A percentile compares a stretch with the other conserved stretches of the same genome.
phyloP scores from a whole-genome alignment of 1,140 invertebrate genomes.

The Thaumatotibia leucotreta region DNA sequence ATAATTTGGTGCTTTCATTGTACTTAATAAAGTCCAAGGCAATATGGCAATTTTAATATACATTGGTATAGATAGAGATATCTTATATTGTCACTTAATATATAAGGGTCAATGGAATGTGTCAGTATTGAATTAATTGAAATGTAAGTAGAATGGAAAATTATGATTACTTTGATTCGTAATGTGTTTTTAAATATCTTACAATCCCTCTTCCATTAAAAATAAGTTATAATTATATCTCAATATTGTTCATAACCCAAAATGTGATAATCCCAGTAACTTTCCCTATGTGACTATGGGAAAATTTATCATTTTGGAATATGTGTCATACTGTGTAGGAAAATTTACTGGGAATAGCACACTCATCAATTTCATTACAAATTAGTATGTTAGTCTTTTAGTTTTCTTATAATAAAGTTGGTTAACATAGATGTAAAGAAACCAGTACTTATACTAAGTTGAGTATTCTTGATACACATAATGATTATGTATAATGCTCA shows the following conservation, averaged over 20 bases:
- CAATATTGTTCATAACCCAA: no score
- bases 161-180: background rate
- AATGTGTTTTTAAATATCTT: background rate
- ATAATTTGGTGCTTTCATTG: no score
- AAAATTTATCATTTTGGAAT: no score
- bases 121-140: background rate
- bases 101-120: background rate
- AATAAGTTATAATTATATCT: background rate
- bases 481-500: background rate
- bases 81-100: no score
- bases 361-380: background rate
- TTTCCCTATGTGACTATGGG: no score
- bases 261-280: no score
- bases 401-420: background rate
- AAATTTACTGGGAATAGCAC: no score
- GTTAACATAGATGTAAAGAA: background rate
- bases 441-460: background rate
- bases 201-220: background rate
- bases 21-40: background rate
- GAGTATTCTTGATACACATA: constrained; percentile 17
- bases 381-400: background rate
- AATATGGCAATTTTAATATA: background rate
- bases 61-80: no score
- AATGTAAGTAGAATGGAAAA: background rate
- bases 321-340: no score